Evolutionary conservation across 2,113 vertebrate genomes (phyloP).

Genomic region (Tympanuchus pallidicinctus): DNA sequence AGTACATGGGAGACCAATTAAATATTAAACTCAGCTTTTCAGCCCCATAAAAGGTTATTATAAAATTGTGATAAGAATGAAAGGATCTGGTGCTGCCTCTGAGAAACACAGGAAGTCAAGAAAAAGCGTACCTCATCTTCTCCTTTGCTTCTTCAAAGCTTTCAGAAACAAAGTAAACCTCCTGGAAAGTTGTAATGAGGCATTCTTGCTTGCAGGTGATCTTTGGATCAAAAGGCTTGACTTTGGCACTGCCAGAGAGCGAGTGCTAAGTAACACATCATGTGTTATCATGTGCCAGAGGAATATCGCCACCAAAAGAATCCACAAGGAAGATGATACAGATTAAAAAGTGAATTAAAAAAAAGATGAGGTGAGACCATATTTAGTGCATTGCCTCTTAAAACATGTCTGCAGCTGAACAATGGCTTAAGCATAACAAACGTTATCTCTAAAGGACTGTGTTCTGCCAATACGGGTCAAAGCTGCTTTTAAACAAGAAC

Average conservation of each 20-base stretch:
- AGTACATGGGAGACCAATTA: not conserved
- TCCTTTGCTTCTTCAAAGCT: conserved; percentile 97
- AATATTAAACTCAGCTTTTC: not conserved
- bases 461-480: fast-evolving
- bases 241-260: conserved; percentile 88
- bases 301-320: not conserved
- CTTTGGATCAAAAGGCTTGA: conserved; percentile 92
- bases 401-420: not conserved
- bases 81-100: not conserved
- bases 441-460: fast-evolving
- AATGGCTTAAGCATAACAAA: not conserved
- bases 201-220: conserved; percentile 93
- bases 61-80: not conserved
- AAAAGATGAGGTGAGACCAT: not conserved
- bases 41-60: not conserved
- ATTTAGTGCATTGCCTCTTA: not conserved
- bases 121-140: conserved; percentile 89
- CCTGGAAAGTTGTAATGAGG: conserved; percentile 95
- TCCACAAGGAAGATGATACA: not conserved
- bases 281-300: fast-evolving
- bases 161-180: conserved; percentile 94
- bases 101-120: not conserved
- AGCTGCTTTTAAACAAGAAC: not conserved
- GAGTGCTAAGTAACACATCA: conserved; percentile 79
- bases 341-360: not conserved